phyloP scores from a whole-genome alignment of 1,140 invertebrate species.

The Panulirus ornatus region DNA sequence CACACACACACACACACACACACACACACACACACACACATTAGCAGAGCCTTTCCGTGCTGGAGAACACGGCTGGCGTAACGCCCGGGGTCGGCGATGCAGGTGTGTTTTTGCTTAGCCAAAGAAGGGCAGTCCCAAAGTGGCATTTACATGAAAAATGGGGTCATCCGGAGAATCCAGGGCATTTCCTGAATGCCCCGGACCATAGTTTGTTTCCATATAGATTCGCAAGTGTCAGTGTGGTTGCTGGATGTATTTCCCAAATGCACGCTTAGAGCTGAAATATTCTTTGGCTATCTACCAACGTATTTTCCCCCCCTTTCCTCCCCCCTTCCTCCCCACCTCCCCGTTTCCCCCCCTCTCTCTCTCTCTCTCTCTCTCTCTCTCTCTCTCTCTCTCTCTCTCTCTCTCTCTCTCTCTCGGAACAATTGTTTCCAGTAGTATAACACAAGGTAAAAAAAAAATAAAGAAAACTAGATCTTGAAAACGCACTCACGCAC shows the following conservation, averaged over 20 bases:
- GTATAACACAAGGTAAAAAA: too few species aligned
- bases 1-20: constrained; percentile 29
- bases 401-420: constrained; percentile 9
- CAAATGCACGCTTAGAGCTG: constrained; percentile 55
- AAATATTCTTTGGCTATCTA: constrained; percentile 52
- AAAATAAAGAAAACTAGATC: too few species aligned
- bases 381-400: constrained; percentile 33
- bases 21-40: constrained; percentile 30
- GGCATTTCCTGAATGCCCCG: constrained; percentile 65
- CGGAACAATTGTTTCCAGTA: too few species aligned
- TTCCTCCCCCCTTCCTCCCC: background rate
- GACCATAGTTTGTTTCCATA: constrained; percentile 71
- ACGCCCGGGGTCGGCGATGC: background rate
- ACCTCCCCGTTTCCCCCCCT: constrained; percentile 15
- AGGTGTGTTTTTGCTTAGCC: constrained; percentile 47
- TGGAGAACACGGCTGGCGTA: background rate
- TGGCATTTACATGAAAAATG: constrained; percentile 70
- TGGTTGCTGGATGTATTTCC: constrained; percentile 67
- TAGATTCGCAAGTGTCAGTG: constrained; percentile 71
- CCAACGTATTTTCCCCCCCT: constrained; percentile 7
- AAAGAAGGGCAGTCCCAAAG: constrained; percentile 67
- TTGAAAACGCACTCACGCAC: too few species aligned
- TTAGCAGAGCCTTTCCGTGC: background rate
- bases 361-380: constrained; percentile 30
- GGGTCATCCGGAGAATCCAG: constrained; percentile 58